phyloP scores from a whole-genome alignment of 64 coral and sea anemone species.

The Actinia tenebrosa region DNA sequence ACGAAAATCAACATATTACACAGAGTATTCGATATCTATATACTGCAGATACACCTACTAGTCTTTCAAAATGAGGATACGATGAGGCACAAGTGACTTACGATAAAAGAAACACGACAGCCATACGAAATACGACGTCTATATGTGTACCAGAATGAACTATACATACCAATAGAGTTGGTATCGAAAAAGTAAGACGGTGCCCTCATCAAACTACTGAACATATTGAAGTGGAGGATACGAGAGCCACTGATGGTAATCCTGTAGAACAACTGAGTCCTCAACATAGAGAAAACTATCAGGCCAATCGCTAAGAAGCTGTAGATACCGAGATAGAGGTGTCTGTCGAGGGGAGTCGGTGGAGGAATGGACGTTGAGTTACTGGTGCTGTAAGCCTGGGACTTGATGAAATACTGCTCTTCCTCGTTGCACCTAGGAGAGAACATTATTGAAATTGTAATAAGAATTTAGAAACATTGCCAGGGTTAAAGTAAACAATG shows the following conservation, averaged over 20 bases:
- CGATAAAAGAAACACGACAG: not conserved
- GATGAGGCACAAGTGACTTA: not conserved
- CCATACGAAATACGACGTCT: not conserved
- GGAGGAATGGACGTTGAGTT: conserved; percentile 30
- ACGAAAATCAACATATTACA: no score
- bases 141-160: not conserved
- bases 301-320: conserved; percentile 56
- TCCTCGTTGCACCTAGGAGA: conserved; percentile 70
- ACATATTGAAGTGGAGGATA: conserved; percentile 62
- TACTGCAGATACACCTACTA: no score
- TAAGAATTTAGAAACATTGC: no score
- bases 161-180: conserved; percentile 69
- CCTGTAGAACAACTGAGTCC: conserved; percentile 68
- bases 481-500: no score
- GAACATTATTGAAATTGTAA: not conserved
- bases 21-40: no score
- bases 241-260: conserved; percentile 63
- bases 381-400: not conserved
- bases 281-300: conserved; percentile 37
- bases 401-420: conserved; percentile 38
- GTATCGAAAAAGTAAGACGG: conserved; percentile 83
- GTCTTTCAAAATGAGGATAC: no score
- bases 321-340: conserved; percentile 58
- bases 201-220: conserved; percentile 46
- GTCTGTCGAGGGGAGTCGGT: conserved; percentile 16